Evolutionary conservation across 2,888 invertebrate species (phyloP).

Genomic region (Machimus rusticus): DNA sequence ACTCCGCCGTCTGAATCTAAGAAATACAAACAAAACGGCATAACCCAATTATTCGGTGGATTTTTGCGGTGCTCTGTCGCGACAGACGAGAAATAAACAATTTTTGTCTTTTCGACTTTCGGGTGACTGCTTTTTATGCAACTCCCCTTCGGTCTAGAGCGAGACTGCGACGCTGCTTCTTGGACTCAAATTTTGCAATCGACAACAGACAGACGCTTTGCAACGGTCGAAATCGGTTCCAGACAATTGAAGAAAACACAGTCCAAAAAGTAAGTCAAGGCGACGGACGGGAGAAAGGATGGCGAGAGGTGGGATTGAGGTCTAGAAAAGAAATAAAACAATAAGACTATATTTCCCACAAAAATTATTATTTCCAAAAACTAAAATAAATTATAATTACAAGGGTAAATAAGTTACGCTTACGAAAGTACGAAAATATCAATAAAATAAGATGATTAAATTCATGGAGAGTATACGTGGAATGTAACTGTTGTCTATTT

Average conservation of each 20-base stretch:
- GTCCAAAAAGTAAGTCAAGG: not conserved
- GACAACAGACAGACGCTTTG: not conserved
- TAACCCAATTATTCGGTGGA: not conserved
- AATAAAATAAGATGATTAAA: not conserved
- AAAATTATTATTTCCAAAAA: not conserved
- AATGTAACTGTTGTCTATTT: not conserved
- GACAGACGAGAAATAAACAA: not conserved
- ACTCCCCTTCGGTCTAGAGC: not conserved
- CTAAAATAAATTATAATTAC: not conserved
- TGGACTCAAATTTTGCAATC: not conserved
- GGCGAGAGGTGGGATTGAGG: not conserved
- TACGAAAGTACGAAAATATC: not conserved
- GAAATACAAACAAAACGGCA: not conserved
- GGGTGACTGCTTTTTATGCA: conserved; percentile 2
- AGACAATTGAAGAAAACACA: not conserved
- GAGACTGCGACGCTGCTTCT: not conserved
- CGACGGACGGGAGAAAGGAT: not conserved
- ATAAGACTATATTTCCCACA: not conserved
- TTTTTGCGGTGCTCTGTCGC: not conserved
- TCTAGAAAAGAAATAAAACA: not conserved
- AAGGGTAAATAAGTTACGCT: not conserved
- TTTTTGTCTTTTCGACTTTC: conserved; percentile 3
- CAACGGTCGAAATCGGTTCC: not conserved
- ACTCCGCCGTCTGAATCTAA: not conserved
- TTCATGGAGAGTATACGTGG: not conserved